A percentile compares a stretch with the other conserved stretches of the same genome.
Evolutionary conservation across 2,797 vertebrate genomes (phyloP).

Genomic region (Pangasius mekongensis): DNA sequence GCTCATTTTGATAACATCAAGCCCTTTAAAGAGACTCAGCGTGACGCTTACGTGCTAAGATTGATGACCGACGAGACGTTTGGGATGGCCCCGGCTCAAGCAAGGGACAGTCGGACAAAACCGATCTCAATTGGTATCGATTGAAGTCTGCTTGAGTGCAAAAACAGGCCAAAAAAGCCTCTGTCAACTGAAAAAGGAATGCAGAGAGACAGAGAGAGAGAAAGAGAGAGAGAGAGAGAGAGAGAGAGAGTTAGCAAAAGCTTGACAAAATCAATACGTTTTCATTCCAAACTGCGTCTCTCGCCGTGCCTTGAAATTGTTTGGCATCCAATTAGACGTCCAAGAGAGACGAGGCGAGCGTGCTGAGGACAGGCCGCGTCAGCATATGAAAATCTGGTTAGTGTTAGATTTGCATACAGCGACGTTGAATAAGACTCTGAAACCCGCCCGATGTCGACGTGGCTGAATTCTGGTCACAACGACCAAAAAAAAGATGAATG

Average conservation of each 20-base stretch:
- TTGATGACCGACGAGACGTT: constrained; percentile 23
- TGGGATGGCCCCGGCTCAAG: neutral
- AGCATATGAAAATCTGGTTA: constrained; percentile 24
- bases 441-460: neutral
- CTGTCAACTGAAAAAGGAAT: constrained; percentile 32
- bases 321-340: constrained; percentile 43
- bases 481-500: neutral
- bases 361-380: constrained; percentile 17
- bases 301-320: constrained; percentile 30
- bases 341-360: neutral
- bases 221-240: neutral
- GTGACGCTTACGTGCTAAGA: constrained; percentile 15
- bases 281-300: constrained; percentile 31
- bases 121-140: constrained; percentile 43
- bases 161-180: constrained; percentile 38
- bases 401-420: neutral
- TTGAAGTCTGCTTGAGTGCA: constrained; percentile 33
- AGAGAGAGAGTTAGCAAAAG: constrained; percentile 18
- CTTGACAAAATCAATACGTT: constrained; percentile 46
- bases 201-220: neutral
- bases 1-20: constrained; percentile 3
- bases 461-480: neutral
- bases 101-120: constrained; percentile 25
- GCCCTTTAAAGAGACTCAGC: neutral
- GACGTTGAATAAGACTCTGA: neutral